Evolutionary conservation across 1,140 invertebrate species (phyloP), one percentile per base, ranked within the genome.

Genomic region (Drosophila sechellia): DNA sequence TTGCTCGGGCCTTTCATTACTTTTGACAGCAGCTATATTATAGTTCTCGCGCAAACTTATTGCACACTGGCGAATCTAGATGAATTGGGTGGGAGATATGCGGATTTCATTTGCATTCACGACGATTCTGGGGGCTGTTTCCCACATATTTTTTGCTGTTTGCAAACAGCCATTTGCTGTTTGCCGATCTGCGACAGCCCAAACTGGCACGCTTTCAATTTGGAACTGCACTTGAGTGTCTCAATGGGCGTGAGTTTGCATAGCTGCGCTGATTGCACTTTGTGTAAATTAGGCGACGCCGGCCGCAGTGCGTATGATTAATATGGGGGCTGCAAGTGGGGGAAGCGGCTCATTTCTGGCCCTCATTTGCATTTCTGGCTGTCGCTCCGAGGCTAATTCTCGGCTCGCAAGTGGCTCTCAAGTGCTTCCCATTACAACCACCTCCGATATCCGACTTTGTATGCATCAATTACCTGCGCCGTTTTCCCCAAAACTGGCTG

Each of bases 271-370:
- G 64, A 70, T 49, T 70, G 68, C 68, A 57, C 65, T 70, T 71
- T 2, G 63, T 17, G 42, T 48, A 54, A 70, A 70, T 68, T 69
- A 35, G 17, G 34, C 63, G 34, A 6, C 11, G 34, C 42, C 49
- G 49, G 49, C 40, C 34, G 57, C 48, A 37, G 46, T 66, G 68
- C 68, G 73, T 64, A 75, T 76, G 60, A 71, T 79, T 76, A 61
- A 84, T 79, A 22, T 63, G 50, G 42, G 61, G 46, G 48, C 10
- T 37, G 37, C 35, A 11, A 17, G n/a, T 22, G 27, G 49, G 15
- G 22, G 5, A 48, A n/a, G 49, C 49, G 27, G 40, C 52, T 54
- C 49, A 20, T 58, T 58, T 17, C 40, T 13, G 37, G 34, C 40
- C 42, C 13, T 50, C 58, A 74, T 40, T 77, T 61, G 25, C 39